Evolutionary conservation across 1,140 invertebrate species (phyloP).

Genomic region (Diorhabda carinulata): DNA sequence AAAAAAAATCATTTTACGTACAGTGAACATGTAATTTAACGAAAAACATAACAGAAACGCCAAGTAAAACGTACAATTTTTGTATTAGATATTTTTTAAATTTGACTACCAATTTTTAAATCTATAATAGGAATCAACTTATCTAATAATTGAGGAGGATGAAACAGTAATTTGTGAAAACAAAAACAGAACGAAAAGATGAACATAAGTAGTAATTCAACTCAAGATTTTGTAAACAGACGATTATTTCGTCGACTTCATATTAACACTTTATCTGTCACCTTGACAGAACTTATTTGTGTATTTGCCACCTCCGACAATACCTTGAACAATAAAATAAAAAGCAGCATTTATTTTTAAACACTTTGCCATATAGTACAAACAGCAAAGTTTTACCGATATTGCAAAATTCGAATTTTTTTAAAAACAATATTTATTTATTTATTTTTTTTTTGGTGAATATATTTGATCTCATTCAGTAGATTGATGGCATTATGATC

Average conservation of each 20-base stretch:
- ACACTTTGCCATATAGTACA: constrained; percentile 30
- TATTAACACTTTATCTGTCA: constrained; percentile 9
- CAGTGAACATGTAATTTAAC: too few species aligned
- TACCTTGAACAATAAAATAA: constrained; percentile 37
- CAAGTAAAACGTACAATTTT: neutral
- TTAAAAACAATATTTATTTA: constrained; percentile 6
- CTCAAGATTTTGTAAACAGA: constrained; percentile 2
- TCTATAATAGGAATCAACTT: neutral
- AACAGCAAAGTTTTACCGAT: constrained; percentile 37
- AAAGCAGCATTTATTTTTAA: constrained; percentile 36
- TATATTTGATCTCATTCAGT: constrained; percentile 7
- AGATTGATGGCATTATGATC: neutral
- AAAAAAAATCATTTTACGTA: too few species aligned
- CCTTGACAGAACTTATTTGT: constrained; percentile 5
- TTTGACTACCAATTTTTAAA: neutral
- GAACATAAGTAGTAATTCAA: constrained; percentile 1
- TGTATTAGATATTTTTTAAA: neutral
- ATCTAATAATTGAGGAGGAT: neutral
- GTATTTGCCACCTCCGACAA: constrained; percentile 37
- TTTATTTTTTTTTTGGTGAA: constrained; percentile 14
- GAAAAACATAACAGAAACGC: too few species aligned
- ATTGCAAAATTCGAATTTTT: constrained; percentile 30
- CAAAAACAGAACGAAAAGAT: neutral
- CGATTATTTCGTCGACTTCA: constrained; percentile 6
- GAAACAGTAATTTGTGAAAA: neutral